Base-by-base conservation (phyloP, 1,140 invertebrate species). In the Neotoxoptera formosana region DNA sequence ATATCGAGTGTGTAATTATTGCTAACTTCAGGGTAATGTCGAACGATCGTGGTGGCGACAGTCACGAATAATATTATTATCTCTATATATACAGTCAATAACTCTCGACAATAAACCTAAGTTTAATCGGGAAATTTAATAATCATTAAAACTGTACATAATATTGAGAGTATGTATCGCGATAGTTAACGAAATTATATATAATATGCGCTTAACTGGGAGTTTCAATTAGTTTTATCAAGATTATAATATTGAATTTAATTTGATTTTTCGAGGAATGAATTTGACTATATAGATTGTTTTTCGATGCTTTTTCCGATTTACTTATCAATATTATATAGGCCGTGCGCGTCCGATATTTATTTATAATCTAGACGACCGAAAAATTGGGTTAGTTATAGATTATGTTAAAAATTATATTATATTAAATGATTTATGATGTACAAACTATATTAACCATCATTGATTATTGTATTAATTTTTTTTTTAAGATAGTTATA, bases 271-370 rank as follows among this genome's bases (percentile, higher is more conserved):
- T 76, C 6, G 0, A 67, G 25, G 4, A 30, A 30, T 67, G 9
- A 14, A 67, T 67, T 67, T 67, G 17, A 76, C 14, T 41, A 41
- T 41, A 41, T 17, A 20, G 51, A 23, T 51, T 17, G 11, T n/a
- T 67, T 67, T 67, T n/a, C 25, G 11, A 76, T 14, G 7, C 14
- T 67, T 60, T 67, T n/a, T 67, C 30, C 17, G 6, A 11, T 17
- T 30, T 20, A 41, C 41, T 1, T 7, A 34, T 17, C 14, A 76
- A 67, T 41, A n/a, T n/a, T n/a, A n/a, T 30, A 67, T n/a, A 76
- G 14, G 0, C 17, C 1, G 2, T 30, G 17, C 30, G 0, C 9
- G 2, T n/a, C 14, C 30, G 30, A 30, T n/a, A 67, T n/a, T 51
- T 67, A 30, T 30, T 11, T 14, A 67, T 67, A 9, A 67, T 30